phyloP scores from a whole-genome alignment of 2,888 invertebrate species.

The Parasteatoda lunata region DNA sequence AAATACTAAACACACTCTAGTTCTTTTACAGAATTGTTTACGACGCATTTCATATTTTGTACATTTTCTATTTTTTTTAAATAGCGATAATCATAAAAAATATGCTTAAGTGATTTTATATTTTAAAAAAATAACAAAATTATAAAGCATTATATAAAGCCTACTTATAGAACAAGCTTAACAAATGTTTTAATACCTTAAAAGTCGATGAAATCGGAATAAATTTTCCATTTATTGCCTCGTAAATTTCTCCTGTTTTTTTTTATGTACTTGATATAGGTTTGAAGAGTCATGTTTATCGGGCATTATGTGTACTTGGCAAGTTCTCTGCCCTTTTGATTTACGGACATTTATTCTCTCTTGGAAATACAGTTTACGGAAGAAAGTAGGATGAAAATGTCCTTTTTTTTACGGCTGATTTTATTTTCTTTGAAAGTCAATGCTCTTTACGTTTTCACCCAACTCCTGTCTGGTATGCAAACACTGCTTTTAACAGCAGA shows the following conservation, averaged over 20 bases:
- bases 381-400: slow-evolving; percentile 13
- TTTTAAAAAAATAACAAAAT: too few species aligned
- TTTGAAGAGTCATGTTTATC: too few species aligned
- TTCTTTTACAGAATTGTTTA: too few species aligned
- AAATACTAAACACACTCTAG: too few species aligned
- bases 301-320: neutral
- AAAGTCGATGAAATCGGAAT: too few species aligned
- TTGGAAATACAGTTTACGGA: slow-evolving; percentile 9
- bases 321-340: neutral
- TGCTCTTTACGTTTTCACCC: slow-evolving; percentile 19
- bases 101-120: too few species aligned
- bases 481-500: slow-evolving; percentile 27
- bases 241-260: neutral
- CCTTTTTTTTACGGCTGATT: neutral
- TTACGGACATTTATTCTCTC: neutral
- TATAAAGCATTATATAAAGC: too few species aligned
- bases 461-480: slow-evolving; percentile 14
- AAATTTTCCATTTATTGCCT: neutral
- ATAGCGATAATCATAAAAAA: too few species aligned
- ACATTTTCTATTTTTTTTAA: too few species aligned
- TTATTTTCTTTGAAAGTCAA: slow-evolving; percentile 49
- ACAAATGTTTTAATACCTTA: too few species aligned
- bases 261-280: neutral
- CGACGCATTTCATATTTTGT: too few species aligned
- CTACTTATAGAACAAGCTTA: too few species aligned